These are phyloP conservation scores for Hirtodrosophila trivittata DNA, from an alignment of 2,888 invertebrate genomes.

Conservation along the genomic window DNA sequence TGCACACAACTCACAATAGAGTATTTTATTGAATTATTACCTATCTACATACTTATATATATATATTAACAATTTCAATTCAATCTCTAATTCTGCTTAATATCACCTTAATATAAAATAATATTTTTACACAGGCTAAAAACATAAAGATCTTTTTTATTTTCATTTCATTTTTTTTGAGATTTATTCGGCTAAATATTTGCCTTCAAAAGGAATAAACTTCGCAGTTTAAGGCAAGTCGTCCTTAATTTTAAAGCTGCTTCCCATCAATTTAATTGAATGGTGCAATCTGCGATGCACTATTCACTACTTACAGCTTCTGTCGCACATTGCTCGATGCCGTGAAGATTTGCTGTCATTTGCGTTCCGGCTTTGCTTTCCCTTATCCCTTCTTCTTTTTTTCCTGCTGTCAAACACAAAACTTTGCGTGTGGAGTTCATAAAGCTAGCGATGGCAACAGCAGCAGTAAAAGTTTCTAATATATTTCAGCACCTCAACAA, in stretches of 20 bases:
- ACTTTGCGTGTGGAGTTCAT: slow-evolving; percentile 53
- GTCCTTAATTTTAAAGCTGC: slow-evolving; percentile 21
- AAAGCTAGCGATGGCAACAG: slow-evolving; percentile 23
- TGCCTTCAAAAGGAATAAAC: too few species aligned
- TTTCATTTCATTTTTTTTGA: too few species aligned
- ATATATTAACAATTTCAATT: too few species aligned
- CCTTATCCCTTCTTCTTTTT: slow-evolving; percentile 1
- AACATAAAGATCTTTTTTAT: too few species aligned
- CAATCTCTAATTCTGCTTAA: too few species aligned
- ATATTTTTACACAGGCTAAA: too few species aligned
- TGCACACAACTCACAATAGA: too few species aligned
- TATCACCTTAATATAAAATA: too few species aligned
- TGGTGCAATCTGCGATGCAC: slow-evolving; percentile 59
- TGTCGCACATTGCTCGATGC: slow-evolving; percentile 41
- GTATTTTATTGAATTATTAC: too few species aligned
- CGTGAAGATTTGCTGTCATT: slow-evolving; percentile 76
- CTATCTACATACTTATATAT: too few species aligned
- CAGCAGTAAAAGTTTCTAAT: slow-evolving; percentile 67
- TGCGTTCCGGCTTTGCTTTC: slow-evolving; percentile 41
- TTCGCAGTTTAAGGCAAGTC: too few species aligned
- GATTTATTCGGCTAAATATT: too few species aligned
- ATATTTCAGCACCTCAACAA: slow-evolving; percentile 78
- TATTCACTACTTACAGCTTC: slow-evolving; percentile 12
- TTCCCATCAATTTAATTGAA: slow-evolving; percentile 68
- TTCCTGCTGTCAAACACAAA: slow-evolving; percentile 67